phyloP scores from a whole-genome alignment of 2,113 vertebrate genomes.

The Microcebus jonahi region DNA sequence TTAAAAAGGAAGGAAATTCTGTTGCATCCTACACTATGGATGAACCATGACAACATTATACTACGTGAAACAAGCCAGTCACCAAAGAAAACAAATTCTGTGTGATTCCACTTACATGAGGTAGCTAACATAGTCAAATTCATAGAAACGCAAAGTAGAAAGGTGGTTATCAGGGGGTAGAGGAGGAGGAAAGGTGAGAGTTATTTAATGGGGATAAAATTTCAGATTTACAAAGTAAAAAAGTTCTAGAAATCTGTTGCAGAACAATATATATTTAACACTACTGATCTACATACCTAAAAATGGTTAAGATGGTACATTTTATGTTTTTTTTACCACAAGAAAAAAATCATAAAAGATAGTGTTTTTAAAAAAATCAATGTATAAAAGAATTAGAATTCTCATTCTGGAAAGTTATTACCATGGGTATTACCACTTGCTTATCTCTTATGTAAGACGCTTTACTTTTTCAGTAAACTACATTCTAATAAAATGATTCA shows the following conservation, averaged over 20 bases:
- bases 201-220: neutral
- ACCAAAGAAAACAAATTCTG: neutral
- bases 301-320: neutral
- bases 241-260: neutral
- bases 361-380: neutral
- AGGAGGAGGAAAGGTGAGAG: neutral
- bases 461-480: neutral
- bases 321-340: neutral
- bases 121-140: fast-evolving
- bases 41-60: neutral
- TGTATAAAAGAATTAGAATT: neutral
- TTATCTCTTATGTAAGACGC: neutral
- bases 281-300: neutral
- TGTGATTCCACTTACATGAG: fast-evolving
- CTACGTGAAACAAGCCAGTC: neutral
- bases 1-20: neutral
- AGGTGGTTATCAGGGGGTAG: neutral
- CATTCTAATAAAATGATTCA: neutral
- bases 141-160: neutral
- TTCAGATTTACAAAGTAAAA: neutral
- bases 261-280: neutral
- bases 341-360: neutral
- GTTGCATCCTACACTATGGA: neutral
- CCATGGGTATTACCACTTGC: neutral
- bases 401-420: neutral